phyloP scores from a whole-genome alignment of 2,113 vertebrate species.

The Zapus hudsonius region DNA sequence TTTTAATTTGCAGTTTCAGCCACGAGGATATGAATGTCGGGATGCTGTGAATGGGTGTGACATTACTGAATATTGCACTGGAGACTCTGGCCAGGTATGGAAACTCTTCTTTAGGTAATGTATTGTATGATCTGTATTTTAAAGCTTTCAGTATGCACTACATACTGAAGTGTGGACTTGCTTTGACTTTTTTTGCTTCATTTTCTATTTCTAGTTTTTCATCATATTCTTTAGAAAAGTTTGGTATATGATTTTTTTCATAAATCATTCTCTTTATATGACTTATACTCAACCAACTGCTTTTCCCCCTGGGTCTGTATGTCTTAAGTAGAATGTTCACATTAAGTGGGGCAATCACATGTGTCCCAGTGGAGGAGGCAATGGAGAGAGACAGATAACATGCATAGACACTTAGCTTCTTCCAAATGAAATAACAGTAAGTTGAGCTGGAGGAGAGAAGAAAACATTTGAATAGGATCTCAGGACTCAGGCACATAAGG shows the following conservation, averaged over 20 bases:
- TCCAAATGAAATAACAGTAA: background rate
- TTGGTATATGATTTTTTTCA: background rate
- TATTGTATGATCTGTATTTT: background rate
- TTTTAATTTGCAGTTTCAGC: slow-evolving; percentile 90
- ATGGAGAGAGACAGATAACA: background rate
- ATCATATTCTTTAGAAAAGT: background rate
- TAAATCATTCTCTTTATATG: slow-evolving; percentile 15
- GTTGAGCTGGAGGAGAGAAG: background rate
- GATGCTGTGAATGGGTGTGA: slow-evolving; percentile 97
- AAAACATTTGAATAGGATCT: background rate
- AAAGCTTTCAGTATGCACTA: background rate
- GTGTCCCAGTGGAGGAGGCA: background rate
- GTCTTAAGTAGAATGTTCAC: background rate
- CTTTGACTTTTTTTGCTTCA: slow-evolving; percentile 27
- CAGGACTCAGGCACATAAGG: background rate
- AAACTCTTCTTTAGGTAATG: background rate
- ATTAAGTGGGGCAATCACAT: background rate
- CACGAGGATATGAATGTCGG: slow-evolving; percentile 94
- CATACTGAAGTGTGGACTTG: background rate
- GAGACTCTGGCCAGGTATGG: slow-evolving; percentile 96
- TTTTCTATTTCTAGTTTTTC: slow-evolving; percentile 43
- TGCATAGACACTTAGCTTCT: background rate
- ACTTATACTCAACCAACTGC: background rate
- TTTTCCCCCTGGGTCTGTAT: background rate
- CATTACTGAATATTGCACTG: slow-evolving; percentile 95